These are phyloP conservation scores for Myiotriccus ornatus DNA, from an alignment of 2,797 vertebrate species.

Conservation along the genomic window DNA sequence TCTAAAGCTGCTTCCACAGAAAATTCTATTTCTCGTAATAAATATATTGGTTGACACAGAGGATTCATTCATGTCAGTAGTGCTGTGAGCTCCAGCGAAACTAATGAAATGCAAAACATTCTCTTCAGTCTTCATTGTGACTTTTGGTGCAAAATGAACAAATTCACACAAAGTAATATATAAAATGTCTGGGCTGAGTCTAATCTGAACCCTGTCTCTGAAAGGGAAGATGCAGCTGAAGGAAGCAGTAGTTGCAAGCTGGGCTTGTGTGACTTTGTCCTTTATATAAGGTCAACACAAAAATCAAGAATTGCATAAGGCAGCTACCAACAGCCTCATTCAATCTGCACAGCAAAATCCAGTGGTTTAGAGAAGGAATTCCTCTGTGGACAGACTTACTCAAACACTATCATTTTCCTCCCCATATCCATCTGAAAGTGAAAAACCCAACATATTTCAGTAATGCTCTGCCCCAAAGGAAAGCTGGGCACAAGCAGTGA, in stretches of 20 bases:
- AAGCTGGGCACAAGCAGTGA: not conserved
- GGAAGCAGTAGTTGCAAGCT: not conserved
- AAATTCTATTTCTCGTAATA: not conserved
- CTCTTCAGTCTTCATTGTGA: not conserved
- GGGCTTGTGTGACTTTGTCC: conserved; percentile 8
- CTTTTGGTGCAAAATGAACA: not conserved
- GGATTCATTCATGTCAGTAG: not conserved
- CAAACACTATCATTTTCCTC: not conserved
- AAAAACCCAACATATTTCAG: not conserved
- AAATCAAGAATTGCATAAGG: not conserved
- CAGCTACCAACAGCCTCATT: not conserved
- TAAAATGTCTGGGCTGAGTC: not conserved
- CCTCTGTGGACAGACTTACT: not conserved
- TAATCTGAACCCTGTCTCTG: not conserved
- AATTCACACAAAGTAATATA: rapidly evolving
- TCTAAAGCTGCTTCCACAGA: not conserved
- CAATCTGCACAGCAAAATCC: not conserved
- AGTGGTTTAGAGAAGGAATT: not conserved
- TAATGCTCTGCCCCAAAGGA: not conserved
- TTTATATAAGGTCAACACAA: conserved; percentile 4
- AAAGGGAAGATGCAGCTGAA: not conserved
- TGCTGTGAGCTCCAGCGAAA: not conserved
- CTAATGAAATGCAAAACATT: not conserved
- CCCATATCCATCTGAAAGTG: not conserved
- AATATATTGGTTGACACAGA: not conserved